Conservation (phyloP, 2,113 vertebrate species). For the Hystrix brachyura region DNA sequence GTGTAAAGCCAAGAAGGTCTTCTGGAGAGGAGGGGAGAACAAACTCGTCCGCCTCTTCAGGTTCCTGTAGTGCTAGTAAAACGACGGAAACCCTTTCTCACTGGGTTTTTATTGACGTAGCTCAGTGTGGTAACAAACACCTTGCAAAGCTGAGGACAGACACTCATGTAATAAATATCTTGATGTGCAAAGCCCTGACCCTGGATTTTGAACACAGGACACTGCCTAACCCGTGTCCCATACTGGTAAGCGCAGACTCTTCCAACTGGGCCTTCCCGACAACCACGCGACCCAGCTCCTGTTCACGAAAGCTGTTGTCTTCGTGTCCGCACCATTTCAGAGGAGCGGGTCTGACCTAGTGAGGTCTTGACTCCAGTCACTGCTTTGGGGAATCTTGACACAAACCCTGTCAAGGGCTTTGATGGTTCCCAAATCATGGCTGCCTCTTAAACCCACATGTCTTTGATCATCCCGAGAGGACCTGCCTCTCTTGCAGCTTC, state of each 20-base stretch:
- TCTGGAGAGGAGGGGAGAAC: neutral
- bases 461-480: neutral
- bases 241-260: rapidly evolving
- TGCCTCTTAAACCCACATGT: neutral
- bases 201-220: neutral
- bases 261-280: too few relatives aligned
- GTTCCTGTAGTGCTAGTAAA: neutral
- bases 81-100: neutral
- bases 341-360: neutral
- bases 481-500: neutral
- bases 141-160: neutral
- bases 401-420: too few relatives aligned
- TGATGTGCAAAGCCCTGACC: neutral
- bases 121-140: neutral
- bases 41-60: neutral
- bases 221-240: neutral
- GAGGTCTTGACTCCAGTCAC: neutral
- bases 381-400: neutral
- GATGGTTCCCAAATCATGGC: neutral
- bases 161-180: neutral
- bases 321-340: neutral
- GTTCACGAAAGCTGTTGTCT: neutral
- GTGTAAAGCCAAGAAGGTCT: neutral
- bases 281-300: neutral
- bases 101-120: neutral